These are phyloP conservation scores for Oophaga sylvatica DNA, from an alignment of 2,797 vertebrate genomes.

Conservation along the genomic window DNA sequence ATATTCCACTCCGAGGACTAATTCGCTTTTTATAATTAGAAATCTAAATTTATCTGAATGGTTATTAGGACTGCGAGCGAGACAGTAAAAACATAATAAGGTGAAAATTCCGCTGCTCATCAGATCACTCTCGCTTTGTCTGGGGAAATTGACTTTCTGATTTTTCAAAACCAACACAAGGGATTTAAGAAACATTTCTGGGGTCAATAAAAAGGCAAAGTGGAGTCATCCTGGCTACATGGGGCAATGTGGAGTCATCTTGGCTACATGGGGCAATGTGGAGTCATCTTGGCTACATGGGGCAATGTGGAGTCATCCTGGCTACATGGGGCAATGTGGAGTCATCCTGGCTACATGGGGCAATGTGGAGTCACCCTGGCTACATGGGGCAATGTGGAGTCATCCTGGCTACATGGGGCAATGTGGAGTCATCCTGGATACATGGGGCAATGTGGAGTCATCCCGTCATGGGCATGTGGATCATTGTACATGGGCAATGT, in stretches of 20 bases:
- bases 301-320: too few species aligned
- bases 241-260: too few species aligned
- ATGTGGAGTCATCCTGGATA: neutral
- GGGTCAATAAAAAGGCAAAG: neutral
- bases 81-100: neutral
- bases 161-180: neutral
- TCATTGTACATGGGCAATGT: neutral
- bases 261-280: too few species aligned
- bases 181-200: too few species aligned
- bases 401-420: too few species aligned
- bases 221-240: too few species aligned
- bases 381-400: too few species aligned
- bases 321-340: too few species aligned
- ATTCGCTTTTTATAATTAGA: conserved; percentile 48
- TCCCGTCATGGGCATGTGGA: too few species aligned
- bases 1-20: conserved; percentile 31
- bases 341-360: too few species aligned
- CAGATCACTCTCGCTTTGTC: neutral
- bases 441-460: neutral
- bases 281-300: too few species aligned
- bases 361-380: too few species aligned
- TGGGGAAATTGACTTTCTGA: neutral
- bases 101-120: neutral
- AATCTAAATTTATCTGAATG: conserved; percentile 47
- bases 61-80: conserved; percentile 27